A percentile compares a stretch with the other conserved stretches of the same genome.
phyloP scores from a whole-genome alignment of 1,140 invertebrate genomes.

The Magallana ariakensis region DNA sequence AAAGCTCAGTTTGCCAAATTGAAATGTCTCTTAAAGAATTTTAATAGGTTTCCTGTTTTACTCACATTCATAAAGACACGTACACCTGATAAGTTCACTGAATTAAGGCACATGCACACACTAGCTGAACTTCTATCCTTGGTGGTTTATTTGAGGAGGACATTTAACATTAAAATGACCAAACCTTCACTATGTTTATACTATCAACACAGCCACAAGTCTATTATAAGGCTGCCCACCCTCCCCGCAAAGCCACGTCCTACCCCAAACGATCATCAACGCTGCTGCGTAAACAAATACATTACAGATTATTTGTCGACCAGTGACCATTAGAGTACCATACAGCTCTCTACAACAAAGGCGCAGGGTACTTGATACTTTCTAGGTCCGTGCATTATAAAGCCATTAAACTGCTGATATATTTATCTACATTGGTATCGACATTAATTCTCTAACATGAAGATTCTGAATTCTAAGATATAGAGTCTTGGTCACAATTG shows the following conservation, averaged over 20 bases:
- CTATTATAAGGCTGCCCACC: neutral
- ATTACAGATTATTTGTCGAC: conserved; percentile 19
- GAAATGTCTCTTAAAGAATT: too few relatives aligned
- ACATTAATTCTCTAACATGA: neutral
- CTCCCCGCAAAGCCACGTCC: neutral
- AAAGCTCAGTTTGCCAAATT: too few relatives aligned
- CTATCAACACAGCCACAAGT: neutral
- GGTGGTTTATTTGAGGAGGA: neutral
- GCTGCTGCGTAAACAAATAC: neutral
- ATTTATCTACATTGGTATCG: conserved; percentile 12
- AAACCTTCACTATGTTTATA: conserved; percentile 12
- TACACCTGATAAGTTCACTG: too few relatives aligned
- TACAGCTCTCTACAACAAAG: conserved; percentile 11
- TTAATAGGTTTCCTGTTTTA: too few relatives aligned
- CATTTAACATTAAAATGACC: neutral
- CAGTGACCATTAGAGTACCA: neutral
- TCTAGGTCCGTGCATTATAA: neutral
- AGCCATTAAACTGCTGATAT: neutral
- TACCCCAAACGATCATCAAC: neutral
- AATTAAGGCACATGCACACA: too few relatives aligned
- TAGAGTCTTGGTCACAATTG: too few relatives aligned
- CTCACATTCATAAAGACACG: too few relatives aligned
- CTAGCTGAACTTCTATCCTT: too few relatives aligned
- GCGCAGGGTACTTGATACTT: neutral
- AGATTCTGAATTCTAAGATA: too few relatives aligned